Base-by-base conservation (phyloP, 2,113 vertebrate genomes). In the Alligator mississippiensis region DNA sequence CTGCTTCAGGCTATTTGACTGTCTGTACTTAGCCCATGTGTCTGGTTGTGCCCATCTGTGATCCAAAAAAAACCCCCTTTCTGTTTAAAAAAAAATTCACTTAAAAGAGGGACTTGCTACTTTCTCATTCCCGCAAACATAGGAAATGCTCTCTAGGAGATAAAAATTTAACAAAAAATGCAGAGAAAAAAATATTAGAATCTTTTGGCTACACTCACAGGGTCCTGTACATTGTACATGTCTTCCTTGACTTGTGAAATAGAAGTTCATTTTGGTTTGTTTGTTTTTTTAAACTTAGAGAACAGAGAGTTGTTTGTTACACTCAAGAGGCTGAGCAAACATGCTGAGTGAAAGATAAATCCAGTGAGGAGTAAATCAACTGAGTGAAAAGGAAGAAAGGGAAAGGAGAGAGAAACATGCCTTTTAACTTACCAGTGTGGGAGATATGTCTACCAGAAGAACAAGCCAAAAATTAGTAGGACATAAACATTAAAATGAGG, bases 401-500 rank as follows among this genome's bases (percentile, higher is more conserved):
- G 87, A 55, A 38, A 93, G 38, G 64, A 87, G 77, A 84, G 74
- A 93, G 61, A 84, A 94, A 84, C 25, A 86, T 28, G 25, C 77
- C 82, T 95, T 86, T 92, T 87, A 94, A 93, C 87, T 87, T 95
- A 80, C 9, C 88, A 93, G 75, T 85, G 92, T 87, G 91, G 77
- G 27, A 95, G 95, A 95, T 61, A 16, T 79, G 92, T 91, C 74
- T 95, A 55, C 84, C 79, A 92, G 92, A 97, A 96, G 92, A 93
- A 96, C 92, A 94, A 62, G 81, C 24, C 74, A 95, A 85, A 97
- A 96, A 96, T 96, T 94, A 96, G 92, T 70, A 94, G 18, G 61
- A 87, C 83, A 92, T 27, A 94, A 92, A 61, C n/a, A 79, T 87
- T 91, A 92, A 16, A 92, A 30, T 21, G 85, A 94, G 87, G 68